Percentiles rank a stretch among this genome's conserved stretches.
Conservation (phyloP, 2,113 vertebrate genomes). For the Acanthochromis polyacanthus region DNA sequence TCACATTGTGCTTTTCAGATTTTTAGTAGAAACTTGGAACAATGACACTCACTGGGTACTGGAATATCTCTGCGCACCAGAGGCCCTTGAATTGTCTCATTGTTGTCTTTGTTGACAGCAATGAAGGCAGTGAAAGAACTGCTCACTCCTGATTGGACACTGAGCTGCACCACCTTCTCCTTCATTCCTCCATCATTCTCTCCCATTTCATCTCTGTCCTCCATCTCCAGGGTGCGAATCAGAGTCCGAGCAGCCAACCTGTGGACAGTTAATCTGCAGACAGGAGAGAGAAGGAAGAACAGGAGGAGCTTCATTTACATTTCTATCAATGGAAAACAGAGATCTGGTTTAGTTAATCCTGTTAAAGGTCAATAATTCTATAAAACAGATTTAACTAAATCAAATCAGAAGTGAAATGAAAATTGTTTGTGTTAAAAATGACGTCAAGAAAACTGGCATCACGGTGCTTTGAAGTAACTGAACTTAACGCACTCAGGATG, state of each 20-base stretch:
- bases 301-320: too few relatives aligned
- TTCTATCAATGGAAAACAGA: too few relatives aligned
- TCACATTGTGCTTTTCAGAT: background rate
- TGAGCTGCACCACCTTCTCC: slow-evolving; percentile 80
- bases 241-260: slow-evolving; percentile 83
- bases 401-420: background rate
- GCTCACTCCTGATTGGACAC: slow-evolving; percentile 85
- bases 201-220: slow-evolving; percentile 20
- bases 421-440: too few relatives aligned
- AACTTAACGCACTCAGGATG: too few relatives aligned
- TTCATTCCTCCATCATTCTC: slow-evolving; percentile 47
- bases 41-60: slow-evolving; percentile 42
- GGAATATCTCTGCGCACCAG: slow-evolving; percentile 72
- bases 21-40: background rate
- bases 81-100: slow-evolving; percentile 73
- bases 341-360: background rate
- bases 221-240: slow-evolving; percentile 81
- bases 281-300: background rate
- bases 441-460: too few relatives aligned
- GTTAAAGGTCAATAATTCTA: background rate
- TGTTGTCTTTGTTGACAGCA: slow-evolving; percentile 77
- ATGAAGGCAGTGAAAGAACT: slow-evolving; percentile 87
- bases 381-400: background rate
- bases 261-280: slow-evolving; percentile 84
- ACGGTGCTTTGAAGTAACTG: background rate